Conservation (phyloP, 2,797 vertebrate genomes). For the Chrysolophus pictus region DNA sequence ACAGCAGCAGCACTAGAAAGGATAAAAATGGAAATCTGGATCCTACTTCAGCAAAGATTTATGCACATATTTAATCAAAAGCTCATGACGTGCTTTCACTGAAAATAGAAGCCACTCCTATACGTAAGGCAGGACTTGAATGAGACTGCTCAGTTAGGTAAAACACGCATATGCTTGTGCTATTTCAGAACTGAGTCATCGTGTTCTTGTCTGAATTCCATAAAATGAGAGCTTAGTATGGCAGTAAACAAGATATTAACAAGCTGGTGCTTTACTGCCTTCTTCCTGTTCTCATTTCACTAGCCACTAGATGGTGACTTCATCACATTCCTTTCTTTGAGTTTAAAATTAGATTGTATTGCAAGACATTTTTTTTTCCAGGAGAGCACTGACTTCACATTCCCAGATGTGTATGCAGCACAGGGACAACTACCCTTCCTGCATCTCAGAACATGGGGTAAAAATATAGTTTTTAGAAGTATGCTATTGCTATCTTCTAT, state of each 20-base stretch:
- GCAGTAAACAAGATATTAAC: background rate
- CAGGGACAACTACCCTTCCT: background rate
- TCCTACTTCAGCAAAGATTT: background rate
- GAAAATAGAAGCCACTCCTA: background rate
- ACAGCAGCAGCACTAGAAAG: background rate
- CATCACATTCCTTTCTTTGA: background rate
- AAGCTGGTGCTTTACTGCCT: rapidly evolving
- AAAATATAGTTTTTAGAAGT: background rate
- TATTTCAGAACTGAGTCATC: background rate
- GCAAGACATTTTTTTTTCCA: rapidly evolving
- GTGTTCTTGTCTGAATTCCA: background rate
- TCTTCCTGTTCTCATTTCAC: background rate
- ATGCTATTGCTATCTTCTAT: background rate
- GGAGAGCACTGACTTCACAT: background rate
- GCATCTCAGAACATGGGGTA: background rate
- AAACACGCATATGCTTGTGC: no score
- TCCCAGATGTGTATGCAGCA: rapidly evolving
- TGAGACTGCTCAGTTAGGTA: background rate
- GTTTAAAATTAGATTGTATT: background rate
- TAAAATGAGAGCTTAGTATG: background rate
- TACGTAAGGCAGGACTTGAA: background rate
- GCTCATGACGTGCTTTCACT: background rate
- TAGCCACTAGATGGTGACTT: slow-evolving; percentile 39
- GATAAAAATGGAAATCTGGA: background rate
- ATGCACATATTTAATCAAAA: background rate